phyloP scores from a whole-genome alignment of 2,888 invertebrate species.

The Caenorhabditis drosophilae region DNA sequence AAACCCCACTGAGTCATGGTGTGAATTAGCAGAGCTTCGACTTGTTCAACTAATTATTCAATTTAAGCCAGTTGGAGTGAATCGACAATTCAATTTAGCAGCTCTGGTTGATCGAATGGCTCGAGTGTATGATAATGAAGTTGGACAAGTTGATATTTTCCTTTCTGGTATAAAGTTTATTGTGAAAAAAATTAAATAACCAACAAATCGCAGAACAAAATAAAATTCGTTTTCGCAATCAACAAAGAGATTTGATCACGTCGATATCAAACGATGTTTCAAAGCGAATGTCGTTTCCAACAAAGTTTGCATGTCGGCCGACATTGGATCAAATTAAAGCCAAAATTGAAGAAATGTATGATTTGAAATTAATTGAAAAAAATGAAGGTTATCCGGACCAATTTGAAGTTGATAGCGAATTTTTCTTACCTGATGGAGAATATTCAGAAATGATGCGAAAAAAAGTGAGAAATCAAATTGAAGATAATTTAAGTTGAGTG shows the following conservation, averaged over 20 bases:
- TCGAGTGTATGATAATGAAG: constrained; percentile 19
- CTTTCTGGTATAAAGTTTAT: constrained; percentile 10
- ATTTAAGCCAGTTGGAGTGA: constrained; percentile 29
- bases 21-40: constrained; percentile 27
- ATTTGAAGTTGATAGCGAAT: constrained; percentile 5
- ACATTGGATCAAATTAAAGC: constrained; percentile 7
- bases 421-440: constrained; percentile 1
- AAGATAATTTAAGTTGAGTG: too few species aligned
- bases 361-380: constrained; percentile 13
- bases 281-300: constrained; percentile 12
- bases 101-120: constrained; percentile 20
- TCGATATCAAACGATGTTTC: background rate
- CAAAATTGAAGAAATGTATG: constrained; percentile 17
- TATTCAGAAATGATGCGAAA: too few species aligned
- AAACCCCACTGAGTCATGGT: constrained; percentile 26
- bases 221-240: constrained; percentile 1
- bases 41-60: constrained; percentile 11
- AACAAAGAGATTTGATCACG: constrained; percentile 10
- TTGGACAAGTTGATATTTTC: constrained; percentile 10
- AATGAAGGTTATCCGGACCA: constrained; percentile 20
- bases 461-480: too few species aligned
- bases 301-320: constrained; percentile 22
- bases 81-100: constrained; percentile 8
- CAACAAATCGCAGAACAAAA: constrained; percentile 7
- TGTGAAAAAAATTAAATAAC: background rate